Base-by-base conservation (phyloP, 1,140 invertebrate species). In the Spodoptera frugiperda region DNA sequence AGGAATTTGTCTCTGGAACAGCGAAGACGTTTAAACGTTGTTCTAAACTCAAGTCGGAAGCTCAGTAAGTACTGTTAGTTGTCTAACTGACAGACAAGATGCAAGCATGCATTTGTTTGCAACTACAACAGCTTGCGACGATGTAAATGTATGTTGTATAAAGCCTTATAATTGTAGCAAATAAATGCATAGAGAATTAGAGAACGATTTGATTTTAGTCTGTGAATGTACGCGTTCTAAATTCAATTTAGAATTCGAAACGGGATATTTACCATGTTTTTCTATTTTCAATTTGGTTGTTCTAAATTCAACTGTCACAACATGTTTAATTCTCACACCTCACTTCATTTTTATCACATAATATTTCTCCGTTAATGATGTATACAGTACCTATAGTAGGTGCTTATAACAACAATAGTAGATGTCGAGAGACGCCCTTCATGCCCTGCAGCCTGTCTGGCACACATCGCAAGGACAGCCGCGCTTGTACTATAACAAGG, bases 381-480 rank as follows among this genome's bases (percentile, higher is more conserved):
- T 4, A 25, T 4, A 25, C 25, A 39, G 33, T 57, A n/a, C 9
- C n/a, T n/a, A n/a, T n/a, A 59, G 57, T 44, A 44, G 25, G 17
- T 63, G 17, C 33, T 63, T 25, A 49, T 12, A 25, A 25, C 49
- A 67, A 67, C 63, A 67, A 67, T 67, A 15, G 63, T 14, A 10
- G 63, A 2, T 10, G 17, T 44, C 19, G 17, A 63, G 61, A 44
- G 39, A n/a, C 44, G 44, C 44, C 63, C 63, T 67, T 67, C 46
- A 49, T 67, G 63, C 63, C 44, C 44, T 49, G 63, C 15, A 67
- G 63, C 63, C 33, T 49, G 63, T 67, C 63, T 67, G 19, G 5
- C 44, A n/a, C 39, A 19, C 19, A 9, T 59, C n/a, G 39, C 33
- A 65, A 65, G 61, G 44, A 65, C 61, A 48, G 55, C 30, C 3